Evolutionary conservation across 2,797 vertebrate species (phyloP).

Genomic region (Phataginus tricuspis): DNA sequence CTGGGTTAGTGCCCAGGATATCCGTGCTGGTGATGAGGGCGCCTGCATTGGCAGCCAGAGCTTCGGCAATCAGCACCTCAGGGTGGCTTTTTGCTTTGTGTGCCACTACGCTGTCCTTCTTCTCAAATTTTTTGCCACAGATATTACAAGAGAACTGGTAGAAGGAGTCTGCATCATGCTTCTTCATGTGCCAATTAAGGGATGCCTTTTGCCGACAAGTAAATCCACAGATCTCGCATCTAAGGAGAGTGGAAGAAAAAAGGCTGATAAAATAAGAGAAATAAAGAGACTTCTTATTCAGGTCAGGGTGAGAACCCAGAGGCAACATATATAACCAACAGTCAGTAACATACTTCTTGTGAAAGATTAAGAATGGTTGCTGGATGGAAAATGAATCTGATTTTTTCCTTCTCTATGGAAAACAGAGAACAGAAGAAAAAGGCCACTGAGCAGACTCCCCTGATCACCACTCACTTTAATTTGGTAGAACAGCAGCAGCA

Average conservation of each 20-base stretch:
- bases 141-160: constrained; percentile 99
- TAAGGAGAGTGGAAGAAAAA: constrained; percentile 78
- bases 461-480: not conserved
- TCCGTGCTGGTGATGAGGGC: constrained; percentile 95
- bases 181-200: constrained; percentile 99
- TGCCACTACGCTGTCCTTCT: constrained; percentile 98
- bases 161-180: constrained; percentile 95
- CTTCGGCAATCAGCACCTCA: constrained; percentile 97
- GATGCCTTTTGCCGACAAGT: constrained; percentile 98
- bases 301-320: not conserved
- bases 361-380: not conserved
- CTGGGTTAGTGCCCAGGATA: constrained; percentile 90
- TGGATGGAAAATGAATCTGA: not conserved
- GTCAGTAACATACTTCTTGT: not conserved
- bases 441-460: not conserved
- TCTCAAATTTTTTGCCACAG: constrained; percentile 99
- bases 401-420: not conserved
- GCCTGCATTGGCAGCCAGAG: constrained; percentile 95
- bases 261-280: constrained; percentile 37
- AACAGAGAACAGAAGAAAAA: not conserved
- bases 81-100: constrained; percentile 93
- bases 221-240: constrained; percentile 99
- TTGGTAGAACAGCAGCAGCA: not conserved
- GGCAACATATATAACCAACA: fast-evolving
- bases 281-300: not conserved